Evolutionary conservation across 2,797 vertebrate genomes (phyloP).

Genomic region (Sebastes nivosus): DNA sequence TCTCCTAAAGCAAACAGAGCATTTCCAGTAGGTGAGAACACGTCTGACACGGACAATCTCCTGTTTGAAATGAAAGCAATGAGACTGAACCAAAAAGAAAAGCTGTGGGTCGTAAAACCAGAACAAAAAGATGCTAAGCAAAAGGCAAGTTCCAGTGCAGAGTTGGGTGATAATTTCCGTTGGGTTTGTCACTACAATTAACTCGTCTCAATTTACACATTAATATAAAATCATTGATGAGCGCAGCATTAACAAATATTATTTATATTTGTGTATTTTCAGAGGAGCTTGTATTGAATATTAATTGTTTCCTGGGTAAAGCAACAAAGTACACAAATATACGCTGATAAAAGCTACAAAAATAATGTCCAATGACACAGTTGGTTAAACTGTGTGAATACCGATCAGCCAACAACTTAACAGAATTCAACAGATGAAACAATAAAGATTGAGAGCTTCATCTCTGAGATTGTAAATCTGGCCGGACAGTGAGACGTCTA

Average conservation of each 20-base stretch:
- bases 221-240: not conserved
- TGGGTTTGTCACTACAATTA: not conserved
- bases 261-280: not conserved
- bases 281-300: not conserved
- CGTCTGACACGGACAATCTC: too few relatives aligned
- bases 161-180: not conserved
- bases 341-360: not conserved
- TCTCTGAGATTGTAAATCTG: constrained; percentile 36
- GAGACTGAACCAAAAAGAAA: not conserved
- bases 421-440: constrained; percentile 14
- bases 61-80: not conserved
- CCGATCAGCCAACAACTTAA: not conserved
- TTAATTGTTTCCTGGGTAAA: not conserved
- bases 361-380: not conserved
- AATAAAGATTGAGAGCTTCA: constrained; percentile 9
- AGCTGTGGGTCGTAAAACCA: not conserved
- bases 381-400: not conserved
- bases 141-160: not conserved
- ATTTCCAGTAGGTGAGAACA: not conserved
- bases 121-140: not conserved
- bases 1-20: not conserved
- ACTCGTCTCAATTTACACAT: not conserved
- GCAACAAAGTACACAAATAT: not conserved
- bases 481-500: constrained; percentile 55
- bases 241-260: not conserved